Evolutionary conservation across 2,888 invertebrate genomes (phyloP).

Genomic region (Argyresthia albistria): DNA sequence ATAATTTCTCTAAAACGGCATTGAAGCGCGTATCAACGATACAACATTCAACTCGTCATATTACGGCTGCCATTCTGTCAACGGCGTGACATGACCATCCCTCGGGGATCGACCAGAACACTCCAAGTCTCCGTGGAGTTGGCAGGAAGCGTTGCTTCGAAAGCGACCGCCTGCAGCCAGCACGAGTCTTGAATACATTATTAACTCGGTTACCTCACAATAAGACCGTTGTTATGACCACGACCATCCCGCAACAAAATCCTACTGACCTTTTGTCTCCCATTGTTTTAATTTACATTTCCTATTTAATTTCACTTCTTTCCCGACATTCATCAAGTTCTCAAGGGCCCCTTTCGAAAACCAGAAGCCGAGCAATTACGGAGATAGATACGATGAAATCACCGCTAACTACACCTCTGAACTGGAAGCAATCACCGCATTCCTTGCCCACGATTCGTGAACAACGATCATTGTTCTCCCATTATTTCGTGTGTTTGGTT

Average conservation of each 20-base stretch:
- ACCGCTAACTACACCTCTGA: not conserved
- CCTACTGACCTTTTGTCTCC: too few species aligned
- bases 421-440: not conserved
- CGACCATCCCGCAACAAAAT: too few species aligned
- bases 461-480: slow-evolving; percentile 4
- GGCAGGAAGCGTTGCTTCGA: slow-evolving; percentile 2
- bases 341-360: not conserved
- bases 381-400: not conserved
- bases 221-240: not conserved
- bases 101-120: not conserved
- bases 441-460: slow-evolving; percentile 1
- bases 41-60: not conserved
- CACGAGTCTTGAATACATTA: slow-evolving; percentile 3
- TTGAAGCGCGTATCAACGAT: too few species aligned
- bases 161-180: not conserved
- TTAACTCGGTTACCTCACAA: slow-evolving; percentile 3
- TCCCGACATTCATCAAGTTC: not conserved
- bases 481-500: slow-evolving; percentile 18
- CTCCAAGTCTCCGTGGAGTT: not conserved
- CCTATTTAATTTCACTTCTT: not conserved
- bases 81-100: not conserved
- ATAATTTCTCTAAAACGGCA: too few species aligned
- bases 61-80: not conserved
- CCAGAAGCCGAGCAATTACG: not conserved
- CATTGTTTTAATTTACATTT: too few species aligned